These are phyloP conservation scores for Ophion ventricosus DNA, from an alignment of 2,888 invertebrate genomes.

Conservation along the genomic window DNA sequence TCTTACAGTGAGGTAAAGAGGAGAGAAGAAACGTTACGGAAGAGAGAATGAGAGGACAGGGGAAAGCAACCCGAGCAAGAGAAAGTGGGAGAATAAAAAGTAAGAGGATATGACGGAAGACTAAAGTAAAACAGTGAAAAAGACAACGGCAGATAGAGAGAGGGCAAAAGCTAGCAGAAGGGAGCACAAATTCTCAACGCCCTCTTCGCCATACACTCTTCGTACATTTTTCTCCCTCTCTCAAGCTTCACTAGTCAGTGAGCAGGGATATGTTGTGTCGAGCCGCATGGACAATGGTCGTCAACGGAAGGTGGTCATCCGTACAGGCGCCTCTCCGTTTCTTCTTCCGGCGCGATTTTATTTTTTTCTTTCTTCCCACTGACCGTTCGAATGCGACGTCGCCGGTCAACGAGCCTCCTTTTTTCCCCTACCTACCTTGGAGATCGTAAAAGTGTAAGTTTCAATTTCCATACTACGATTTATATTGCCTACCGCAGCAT, in stretches of 20 bases:
- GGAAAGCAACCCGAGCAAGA: slow-evolving; percentile 26
- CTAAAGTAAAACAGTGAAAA: background rate
- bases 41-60: background rate
- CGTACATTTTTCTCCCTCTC: background rate
- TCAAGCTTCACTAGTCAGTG: slow-evolving; percentile 30
- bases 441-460: slow-evolving; percentile 59
- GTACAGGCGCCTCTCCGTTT: slow-evolving; percentile 69
- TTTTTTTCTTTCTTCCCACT: slow-evolving; percentile 11
- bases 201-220: slow-evolving; percentile 20
- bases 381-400: slow-evolving; percentile 36
- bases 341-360: slow-evolving; percentile 39
- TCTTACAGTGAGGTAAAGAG: too few species aligned
- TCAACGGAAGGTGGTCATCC: slow-evolving; percentile 37
- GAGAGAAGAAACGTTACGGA: background rate
- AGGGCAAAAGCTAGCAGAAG: background rate
- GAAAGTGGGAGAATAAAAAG: background rate
- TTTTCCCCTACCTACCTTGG: background rate
- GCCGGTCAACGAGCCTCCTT: slow-evolving; percentile 56
- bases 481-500: slow-evolving; percentile 32
- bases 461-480: slow-evolving; percentile 38
- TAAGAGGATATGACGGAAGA: background rate
- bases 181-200: slow-evolving; percentile 42
- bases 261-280: slow-evolving; percentile 1
- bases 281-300: slow-evolving; percentile 36
- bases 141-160: background rate